phyloP scores from a whole-genome alignment of 1,140 invertebrate genomes.

The Caenorhabditis brenneri region DNA sequence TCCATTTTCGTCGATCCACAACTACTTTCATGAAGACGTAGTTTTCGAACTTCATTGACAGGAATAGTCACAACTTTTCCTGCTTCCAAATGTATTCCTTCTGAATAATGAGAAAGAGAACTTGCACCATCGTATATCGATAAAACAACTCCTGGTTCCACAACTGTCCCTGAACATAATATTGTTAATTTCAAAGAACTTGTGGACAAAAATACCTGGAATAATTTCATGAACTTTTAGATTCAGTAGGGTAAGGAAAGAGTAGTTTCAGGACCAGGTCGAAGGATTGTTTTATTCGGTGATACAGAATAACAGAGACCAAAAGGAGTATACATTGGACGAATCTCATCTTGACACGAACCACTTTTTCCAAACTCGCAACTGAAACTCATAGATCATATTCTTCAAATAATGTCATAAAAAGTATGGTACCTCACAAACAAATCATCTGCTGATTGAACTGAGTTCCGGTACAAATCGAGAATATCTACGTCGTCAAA shows the following conservation, averaged over 20 bases:
- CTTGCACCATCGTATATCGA: conserved; percentile 57
- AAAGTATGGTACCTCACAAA: conserved; percentile 50
- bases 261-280: conserved; percentile 56
- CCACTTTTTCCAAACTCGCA: conserved; percentile 58
- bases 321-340: conserved; percentile 57
- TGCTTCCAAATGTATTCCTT: conserved; percentile 60
- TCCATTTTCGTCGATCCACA: conserved; percentile 49
- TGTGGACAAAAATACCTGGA: conserved; percentile 44
- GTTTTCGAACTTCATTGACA: conserved; percentile 60
- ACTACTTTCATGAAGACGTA: conserved; percentile 51
- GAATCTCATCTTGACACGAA: conserved; percentile 58
- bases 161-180: conserved; percentile 21
- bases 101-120: conserved; percentile 41
- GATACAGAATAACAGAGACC: conserved; percentile 58
- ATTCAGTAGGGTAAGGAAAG: conserved; percentile 57
- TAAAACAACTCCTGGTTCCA: conserved; percentile 57
- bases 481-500: conserved; percentile 52
- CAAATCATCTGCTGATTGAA: conserved; percentile 57
- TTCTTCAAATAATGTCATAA: neutral
- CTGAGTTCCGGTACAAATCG: conserved; percentile 43
- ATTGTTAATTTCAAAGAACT: neutral
- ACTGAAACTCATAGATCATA: conserved; percentile 30
- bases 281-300: conserved; percentile 53
- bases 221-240: conserved; percentile 59
- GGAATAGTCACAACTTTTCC: conserved; percentile 61